Percentiles rank a stretch among this genome's conserved stretches.
These are phyloP conservation scores for Melanotaenia pygmaea DNA, from an alignment of 2,797 vertebrate genomes.

Conservation along the genomic window DNA sequence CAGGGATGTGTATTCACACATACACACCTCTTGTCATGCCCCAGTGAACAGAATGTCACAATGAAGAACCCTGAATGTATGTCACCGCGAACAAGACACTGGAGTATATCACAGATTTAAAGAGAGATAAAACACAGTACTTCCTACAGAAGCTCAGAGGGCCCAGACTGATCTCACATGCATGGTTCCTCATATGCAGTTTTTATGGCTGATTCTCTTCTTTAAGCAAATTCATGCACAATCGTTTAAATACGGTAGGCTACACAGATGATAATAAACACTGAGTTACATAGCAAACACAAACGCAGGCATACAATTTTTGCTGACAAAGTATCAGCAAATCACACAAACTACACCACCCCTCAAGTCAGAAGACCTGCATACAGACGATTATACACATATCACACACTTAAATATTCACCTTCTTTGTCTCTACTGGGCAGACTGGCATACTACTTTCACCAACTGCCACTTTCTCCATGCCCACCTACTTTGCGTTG, in stretches of 20 bases:
- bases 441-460: constrained; percentile 36
- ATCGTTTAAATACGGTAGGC: no score
- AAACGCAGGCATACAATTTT: background rate
- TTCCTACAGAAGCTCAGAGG: constrained; percentile 13
- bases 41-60: constrained; percentile 62
- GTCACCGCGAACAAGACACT: constrained; percentile 59
- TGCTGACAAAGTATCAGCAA: background rate
- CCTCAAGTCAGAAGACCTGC: background rate
- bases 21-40: constrained; percentile 54
- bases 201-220: background rate
- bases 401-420: constrained; percentile 1
- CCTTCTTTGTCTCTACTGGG: constrained; percentile 9
- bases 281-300: background rate
- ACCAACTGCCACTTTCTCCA: constrained; percentile 57
- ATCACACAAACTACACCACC: background rate
- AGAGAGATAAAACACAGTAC: constrained; percentile 31
- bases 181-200: background rate
- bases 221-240: background rate
- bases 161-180: constrained; percentile 8
- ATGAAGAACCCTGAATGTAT: constrained; percentile 62
- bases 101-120: constrained; percentile 46
- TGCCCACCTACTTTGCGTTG: constrained; percentile 75
- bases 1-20: constrained; percentile 52
- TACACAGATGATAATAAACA: constrained; percentile 1
- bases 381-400: background rate